Evolutionary conservation across 2,113 vertebrate genomes (phyloP).

Genomic region (Psittacara wagleri): DNA sequence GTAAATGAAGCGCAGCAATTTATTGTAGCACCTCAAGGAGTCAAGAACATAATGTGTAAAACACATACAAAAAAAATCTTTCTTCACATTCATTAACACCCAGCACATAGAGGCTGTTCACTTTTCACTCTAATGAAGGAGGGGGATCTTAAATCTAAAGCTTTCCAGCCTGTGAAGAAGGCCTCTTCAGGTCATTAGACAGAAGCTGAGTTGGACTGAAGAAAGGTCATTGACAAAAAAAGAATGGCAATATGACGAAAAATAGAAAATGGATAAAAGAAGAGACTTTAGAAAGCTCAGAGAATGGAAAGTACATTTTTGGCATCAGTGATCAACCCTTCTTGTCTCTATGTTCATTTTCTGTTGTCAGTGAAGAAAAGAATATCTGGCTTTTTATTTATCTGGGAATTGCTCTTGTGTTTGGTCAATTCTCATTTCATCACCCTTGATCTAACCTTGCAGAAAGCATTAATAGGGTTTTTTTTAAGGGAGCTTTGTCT

Average conservation of each 20-base stretch:
- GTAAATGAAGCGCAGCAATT: slow-evolving; percentile 84
- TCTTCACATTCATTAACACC: slow-evolving; percentile 90
- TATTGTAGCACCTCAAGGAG: slow-evolving; percentile 90
- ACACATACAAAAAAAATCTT: slow-evolving; percentile 87
- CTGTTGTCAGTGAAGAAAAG: slow-evolving; percentile 77
- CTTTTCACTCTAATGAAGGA: slow-evolving; percentile 82
- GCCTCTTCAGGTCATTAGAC: slow-evolving; percentile 82
- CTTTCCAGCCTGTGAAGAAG: slow-evolving; percentile 80
- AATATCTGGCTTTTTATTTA: slow-evolving; percentile 75
- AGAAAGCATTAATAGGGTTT: slow-evolving; percentile 79
- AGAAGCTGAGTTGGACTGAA: slow-evolving; percentile 77
- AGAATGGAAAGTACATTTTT: slow-evolving; percentile 78
- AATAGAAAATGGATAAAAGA: slow-evolving; percentile 80
- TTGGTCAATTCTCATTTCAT: slow-evolving; percentile 90
- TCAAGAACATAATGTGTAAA: slow-evolving; percentile 94
- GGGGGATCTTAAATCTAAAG: slow-evolving; percentile 81
- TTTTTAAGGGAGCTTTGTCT: slow-evolving; percentile 73
- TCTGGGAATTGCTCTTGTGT: slow-evolving; percentile 81
- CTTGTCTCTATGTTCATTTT: slow-evolving; percentile 78
- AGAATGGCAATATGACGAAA: slow-evolving; percentile 72
- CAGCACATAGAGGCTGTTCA: slow-evolving; percentile 79
- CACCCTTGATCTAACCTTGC: slow-evolving; percentile 88
- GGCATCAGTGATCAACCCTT: slow-evolving; percentile 72
- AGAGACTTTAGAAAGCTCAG: slow-evolving; percentile 65
- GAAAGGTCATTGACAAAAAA: slow-evolving; percentile 83